Conservation (phyloP, 2,888 invertebrate genomes). For the Odontothrips loti region DNA sequence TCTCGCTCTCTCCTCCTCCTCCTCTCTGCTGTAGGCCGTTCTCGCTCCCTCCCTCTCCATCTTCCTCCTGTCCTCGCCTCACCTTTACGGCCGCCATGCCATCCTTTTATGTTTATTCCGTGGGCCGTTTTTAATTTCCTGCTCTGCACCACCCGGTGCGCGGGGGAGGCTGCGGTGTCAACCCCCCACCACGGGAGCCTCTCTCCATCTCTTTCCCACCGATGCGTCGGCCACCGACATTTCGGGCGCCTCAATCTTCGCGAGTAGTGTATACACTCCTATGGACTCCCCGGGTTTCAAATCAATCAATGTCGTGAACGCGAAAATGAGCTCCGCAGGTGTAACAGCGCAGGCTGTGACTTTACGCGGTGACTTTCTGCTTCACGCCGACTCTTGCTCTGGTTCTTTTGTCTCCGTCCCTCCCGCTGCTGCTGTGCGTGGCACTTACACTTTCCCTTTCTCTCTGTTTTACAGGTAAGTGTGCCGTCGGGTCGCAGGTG, state of each 20-base stretch:
- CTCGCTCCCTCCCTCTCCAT: not conserved
- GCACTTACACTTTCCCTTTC: not conserved
- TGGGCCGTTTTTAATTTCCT: not conserved
- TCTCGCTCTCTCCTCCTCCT: not conserved
- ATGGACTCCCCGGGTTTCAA: too few relatives aligned
- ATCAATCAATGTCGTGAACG: too few relatives aligned
- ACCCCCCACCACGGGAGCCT: not conserved
- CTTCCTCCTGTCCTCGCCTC: not conserved
- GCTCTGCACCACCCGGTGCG: not conserved
- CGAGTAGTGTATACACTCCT: too few relatives aligned
- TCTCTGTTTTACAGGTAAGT: not conserved
- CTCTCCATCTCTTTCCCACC: not conserved
- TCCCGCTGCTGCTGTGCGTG: too few relatives aligned
- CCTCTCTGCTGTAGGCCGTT: not conserved
- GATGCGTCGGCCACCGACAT: too few relatives aligned
- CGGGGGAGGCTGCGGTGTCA: not conserved
- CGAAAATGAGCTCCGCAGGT: too few relatives aligned
- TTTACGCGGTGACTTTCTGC: too few relatives aligned
- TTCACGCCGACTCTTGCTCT: too few relatives aligned
- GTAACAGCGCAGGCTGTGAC: too few relatives aligned
- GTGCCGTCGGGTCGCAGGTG: not conserved
- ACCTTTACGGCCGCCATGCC: not conserved
- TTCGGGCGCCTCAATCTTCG: too few relatives aligned
- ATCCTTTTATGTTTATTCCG: not conserved
- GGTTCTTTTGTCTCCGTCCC: too few relatives aligned